These are phyloP conservation scores for Centropus bengalensis DNA, from an alignment of 2,113 vertebrate species.

Conservation along the genomic window DNA sequence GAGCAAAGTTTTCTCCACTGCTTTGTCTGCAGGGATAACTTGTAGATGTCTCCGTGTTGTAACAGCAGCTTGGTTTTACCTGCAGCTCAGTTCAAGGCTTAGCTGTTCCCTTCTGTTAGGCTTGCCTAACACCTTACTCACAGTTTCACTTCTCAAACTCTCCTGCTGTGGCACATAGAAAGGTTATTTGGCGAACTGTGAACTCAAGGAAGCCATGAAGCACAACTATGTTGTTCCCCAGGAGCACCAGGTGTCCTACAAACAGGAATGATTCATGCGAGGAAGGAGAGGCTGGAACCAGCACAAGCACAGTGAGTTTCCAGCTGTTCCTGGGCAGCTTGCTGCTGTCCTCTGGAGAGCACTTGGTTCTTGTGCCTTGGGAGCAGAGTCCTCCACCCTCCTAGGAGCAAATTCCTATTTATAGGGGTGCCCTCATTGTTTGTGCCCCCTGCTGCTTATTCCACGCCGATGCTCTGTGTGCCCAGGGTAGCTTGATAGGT, in stretches of 20 bases:
- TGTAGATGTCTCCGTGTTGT: fast-evolving
- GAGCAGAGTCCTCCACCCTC: background rate
- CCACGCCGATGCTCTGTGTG: background rate
- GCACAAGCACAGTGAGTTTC: background rate
- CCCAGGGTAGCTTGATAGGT: background rate
- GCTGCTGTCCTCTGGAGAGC: background rate
- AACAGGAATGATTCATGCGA: fast-evolving
- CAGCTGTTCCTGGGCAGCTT: background rate
- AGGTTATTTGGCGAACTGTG: background rate
- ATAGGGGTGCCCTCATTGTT: background rate
- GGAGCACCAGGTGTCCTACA: background rate
- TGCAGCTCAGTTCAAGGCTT: background rate
- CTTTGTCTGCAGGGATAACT: constrained; percentile 64
- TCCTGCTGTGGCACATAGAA: background rate
- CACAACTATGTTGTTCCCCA: background rate
- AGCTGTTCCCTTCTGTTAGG: background rate
- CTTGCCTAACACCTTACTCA: background rate
- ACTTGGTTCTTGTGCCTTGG: background rate
- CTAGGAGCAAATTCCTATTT: background rate
- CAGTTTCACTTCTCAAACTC: background rate
- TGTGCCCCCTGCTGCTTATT: background rate
- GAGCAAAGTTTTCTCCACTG: constrained; percentile 65
- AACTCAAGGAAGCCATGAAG: background rate
- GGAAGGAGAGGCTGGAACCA: background rate
- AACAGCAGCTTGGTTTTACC: constrained; percentile 18